These are phyloP conservation scores for Eristalis intricaria DNA, from an alignment of 2,888 invertebrate genomes.

Conservation along the genomic window DNA sequence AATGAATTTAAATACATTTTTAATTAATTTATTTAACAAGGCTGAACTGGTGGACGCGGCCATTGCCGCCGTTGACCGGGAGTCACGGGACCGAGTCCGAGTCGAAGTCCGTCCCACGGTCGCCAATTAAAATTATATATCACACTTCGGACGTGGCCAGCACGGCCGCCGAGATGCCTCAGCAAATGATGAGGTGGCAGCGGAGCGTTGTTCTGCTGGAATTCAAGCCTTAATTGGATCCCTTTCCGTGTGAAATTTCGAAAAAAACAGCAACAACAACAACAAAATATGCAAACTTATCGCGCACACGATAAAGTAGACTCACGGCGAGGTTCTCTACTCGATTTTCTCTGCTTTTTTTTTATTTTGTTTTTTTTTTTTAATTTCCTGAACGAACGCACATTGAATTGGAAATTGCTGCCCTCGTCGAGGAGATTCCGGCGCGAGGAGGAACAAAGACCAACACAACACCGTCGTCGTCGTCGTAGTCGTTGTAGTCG, in stretches of 20 bases:
- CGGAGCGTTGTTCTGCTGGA: constrained; percentile 16
- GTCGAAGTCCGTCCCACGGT: constrained; percentile 30
- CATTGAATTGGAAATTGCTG: constrained; percentile 56
- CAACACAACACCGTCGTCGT: neutral
- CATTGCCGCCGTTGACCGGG: neutral
- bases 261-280: neutral
- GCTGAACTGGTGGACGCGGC: constrained; percentile 25
- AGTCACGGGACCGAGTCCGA: neutral
- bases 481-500: constrained; percentile 12
- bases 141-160: constrained; percentile 45
- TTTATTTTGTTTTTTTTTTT: neutral
- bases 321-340: constrained; percentile 2
- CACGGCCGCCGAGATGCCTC: neutral
- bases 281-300: neutral
- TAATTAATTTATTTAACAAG: constrained; percentile 71
- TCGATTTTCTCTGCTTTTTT: constrained; percentile 4
- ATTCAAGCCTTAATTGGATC: constrained; percentile 68
- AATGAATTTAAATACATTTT: constrained; percentile 71
- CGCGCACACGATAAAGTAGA: constrained; percentile 11
- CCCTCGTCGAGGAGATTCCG: constrained; percentile 18
- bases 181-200: neutral
- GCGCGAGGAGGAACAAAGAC: constrained; percentile 4
- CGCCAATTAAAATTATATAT: constrained; percentile 70
- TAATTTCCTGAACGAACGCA: constrained; percentile 20
- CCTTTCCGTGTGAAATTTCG: constrained; percentile 43